phyloP scores from a whole-genome alignment of 2,797 vertebrate species.

The Lates japonicus region DNA sequence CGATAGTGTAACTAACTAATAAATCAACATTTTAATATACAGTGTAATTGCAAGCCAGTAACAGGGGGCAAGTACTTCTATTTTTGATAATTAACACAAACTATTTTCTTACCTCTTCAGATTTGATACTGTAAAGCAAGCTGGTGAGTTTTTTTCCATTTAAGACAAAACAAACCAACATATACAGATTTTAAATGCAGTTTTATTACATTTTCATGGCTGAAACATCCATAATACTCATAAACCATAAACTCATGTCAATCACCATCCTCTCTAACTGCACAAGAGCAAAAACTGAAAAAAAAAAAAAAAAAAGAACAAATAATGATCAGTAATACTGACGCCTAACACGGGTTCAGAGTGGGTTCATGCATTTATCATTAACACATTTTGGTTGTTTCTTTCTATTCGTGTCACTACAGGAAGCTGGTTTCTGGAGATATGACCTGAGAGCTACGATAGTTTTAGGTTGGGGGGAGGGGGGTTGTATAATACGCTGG shows the following conservation, averaged over 20 bases:
- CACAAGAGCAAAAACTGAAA: too few species aligned
- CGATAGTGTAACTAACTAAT: too few species aligned
- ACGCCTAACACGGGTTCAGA: not conserved
- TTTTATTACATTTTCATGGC: slow-evolving; percentile 47
- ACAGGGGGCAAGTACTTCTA: too few species aligned
- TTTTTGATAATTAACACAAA: too few species aligned
- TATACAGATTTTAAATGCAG: not conserved
- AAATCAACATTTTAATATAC: too few species aligned
- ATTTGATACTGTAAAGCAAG: too few species aligned
- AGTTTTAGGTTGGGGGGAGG: not conserved
- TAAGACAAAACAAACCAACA: not conserved
- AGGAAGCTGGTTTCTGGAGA: slow-evolving; percentile 10
- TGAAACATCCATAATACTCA: slow-evolving; percentile 12
- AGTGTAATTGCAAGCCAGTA: too few species aligned
- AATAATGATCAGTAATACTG: not conserved
- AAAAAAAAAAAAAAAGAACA: not conserved
- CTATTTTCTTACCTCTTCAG: too few species aligned
- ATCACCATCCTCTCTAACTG: too few species aligned
- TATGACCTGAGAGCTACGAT: not conserved
- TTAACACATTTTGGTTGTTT: slow-evolving; percentile 51
- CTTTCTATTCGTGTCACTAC: slow-evolving; percentile 18
- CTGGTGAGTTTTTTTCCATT: not conserved
- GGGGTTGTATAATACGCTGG: not conserved
- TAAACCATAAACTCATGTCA: not conserved
- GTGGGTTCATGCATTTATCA: slow-evolving; percentile 6